Conservation (phyloP, 2,797 vertebrate species). For the Cynodonichthys magdalenae region DNA sequence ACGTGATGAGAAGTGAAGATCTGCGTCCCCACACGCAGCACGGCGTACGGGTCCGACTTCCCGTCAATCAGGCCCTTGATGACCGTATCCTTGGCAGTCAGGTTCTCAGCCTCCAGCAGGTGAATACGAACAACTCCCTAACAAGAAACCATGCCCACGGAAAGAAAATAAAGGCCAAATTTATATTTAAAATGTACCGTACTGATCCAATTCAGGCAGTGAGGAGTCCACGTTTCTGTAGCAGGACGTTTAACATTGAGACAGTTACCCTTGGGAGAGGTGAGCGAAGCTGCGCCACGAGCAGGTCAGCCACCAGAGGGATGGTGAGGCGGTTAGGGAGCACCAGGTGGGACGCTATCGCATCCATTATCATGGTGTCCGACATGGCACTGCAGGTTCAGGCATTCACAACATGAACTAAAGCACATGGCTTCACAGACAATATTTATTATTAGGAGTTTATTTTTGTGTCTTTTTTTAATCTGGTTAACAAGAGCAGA, state of each 20-base stretch:
- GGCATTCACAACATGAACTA: neutral
- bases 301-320: slow-evolving; percentile 84
- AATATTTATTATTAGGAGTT: too few relatives aligned
- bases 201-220: slow-evolving; percentile 19
- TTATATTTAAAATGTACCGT: neutral
- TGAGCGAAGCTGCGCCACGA: slow-evolving; percentile 89
- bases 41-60: slow-evolving; percentile 92
- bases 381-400: slow-evolving; percentile 83
- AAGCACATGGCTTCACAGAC: neutral
- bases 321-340: slow-evolving; percentile 91
- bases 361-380: slow-evolving; percentile 95
- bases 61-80: slow-evolving; percentile 90
- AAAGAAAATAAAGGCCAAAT: neutral
- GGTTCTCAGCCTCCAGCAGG: slow-evolving; percentile 85
- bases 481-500: too few relatives aligned
- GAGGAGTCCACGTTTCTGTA: slow-evolving; percentile 27
- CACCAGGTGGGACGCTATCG: slow-evolving; percentile 91
- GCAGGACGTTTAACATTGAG: slow-evolving; percentile 43
- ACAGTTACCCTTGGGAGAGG: slow-evolving; percentile 91
- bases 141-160: neutral
- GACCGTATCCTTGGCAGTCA: slow-evolving; percentile 90
- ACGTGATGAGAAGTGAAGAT: slow-evolving; percentile 89
- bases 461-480: too few relatives aligned
- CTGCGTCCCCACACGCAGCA: slow-evolving; percentile 92
- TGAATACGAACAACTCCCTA: slow-evolving; percentile 93